Conservation (phyloP, 1,140 invertebrate genomes). For the Harpegnathos saltator region DNA sequence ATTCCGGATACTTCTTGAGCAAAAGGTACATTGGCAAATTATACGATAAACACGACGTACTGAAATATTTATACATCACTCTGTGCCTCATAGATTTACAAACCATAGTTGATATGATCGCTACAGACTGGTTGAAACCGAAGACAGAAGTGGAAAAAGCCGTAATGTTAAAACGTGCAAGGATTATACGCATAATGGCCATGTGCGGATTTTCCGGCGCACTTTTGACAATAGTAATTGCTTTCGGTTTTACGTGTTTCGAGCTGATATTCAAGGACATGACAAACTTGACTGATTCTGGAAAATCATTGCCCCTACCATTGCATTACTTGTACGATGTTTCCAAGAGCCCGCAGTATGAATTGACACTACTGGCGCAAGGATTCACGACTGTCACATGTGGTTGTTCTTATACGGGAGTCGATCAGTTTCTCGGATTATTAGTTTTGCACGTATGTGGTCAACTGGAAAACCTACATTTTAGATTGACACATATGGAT, state of each 20-base stretch:
- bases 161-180: conserved; percentile 20
- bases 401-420: conserved; percentile 1
- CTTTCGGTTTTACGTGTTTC: neutral
- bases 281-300: conserved; percentile 12
- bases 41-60: too few relatives aligned
- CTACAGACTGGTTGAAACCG: conserved; percentile 34
- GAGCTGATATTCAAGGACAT: neutral
- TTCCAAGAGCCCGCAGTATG: conserved; percentile 23
- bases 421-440: conserved; percentile 44
- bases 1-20: too few relatives aligned
- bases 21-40: too few relatives aligned
- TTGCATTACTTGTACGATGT: conserved; percentile 35
- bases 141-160: conserved; percentile 23
- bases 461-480: neutral
- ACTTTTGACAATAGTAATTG: neutral
- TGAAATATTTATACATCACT: too few relatives aligned
- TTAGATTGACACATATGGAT: too few relatives aligned
- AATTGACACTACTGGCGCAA: conserved; percentile 31
- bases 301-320: conserved; percentile 11
- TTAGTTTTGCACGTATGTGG: conserved; percentile 37
- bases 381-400: neutral
- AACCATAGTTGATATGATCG: conserved; percentile 33
- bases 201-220: neutral
- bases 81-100: too few relatives aligned
- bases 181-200: neutral